Evolutionary conservation across 2,113 vertebrate species (phyloP).

Genomic region (Rhea americana): DNA sequence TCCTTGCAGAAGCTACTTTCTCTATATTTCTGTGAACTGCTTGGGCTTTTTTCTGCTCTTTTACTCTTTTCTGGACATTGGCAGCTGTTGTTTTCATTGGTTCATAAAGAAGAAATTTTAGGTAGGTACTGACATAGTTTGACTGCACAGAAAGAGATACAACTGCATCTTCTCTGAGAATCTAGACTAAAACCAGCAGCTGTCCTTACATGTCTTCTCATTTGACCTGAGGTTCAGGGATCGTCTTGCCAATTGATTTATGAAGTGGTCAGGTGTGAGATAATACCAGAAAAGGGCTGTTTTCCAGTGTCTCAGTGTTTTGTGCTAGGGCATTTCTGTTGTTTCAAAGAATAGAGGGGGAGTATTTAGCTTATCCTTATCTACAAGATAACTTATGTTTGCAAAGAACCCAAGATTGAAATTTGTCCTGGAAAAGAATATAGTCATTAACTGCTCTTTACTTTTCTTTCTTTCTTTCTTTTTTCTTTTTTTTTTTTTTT

Average conservation of each 20-base stretch:
- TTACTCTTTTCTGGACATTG: background rate
- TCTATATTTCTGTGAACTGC: background rate
- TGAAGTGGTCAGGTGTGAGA: background rate
- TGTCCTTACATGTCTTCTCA: background rate
- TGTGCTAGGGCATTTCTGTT: background rate
- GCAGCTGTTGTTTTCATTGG: background rate
- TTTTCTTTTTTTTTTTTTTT: background rate
- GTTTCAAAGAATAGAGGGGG: background rate
- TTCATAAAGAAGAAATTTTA: background rate
- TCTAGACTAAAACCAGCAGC: background rate
- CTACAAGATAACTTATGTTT: constrained; percentile 11
- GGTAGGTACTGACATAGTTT: background rate
- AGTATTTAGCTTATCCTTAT: background rate
- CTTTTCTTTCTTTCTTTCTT: background rate
- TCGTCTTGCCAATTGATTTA: background rate
- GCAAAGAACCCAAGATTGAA: background rate
- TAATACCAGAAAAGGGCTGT: background rate
- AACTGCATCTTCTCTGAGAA: background rate
- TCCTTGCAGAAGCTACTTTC: background rate
- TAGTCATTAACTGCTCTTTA: background rate
- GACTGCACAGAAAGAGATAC: background rate
- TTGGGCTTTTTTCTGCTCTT: background rate
- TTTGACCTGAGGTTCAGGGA: background rate
- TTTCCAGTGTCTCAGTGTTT: background rate
- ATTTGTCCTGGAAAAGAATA: background rate